Conservation (phyloP, 2,113 vertebrate species). For the Burhinus oedicnemus region DNA sequence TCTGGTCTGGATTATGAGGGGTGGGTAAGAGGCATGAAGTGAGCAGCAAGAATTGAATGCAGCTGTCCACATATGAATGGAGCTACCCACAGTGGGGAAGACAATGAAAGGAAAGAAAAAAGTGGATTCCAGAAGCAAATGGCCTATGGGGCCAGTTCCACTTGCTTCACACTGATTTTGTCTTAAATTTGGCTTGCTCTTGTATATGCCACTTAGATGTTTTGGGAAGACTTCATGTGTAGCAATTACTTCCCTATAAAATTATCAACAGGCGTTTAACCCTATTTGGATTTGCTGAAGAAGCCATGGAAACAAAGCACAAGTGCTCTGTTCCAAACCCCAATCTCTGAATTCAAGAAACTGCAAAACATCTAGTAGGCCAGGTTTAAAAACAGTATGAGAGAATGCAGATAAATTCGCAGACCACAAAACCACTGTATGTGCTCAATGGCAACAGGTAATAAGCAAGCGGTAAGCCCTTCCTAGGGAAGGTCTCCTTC, state of each 20-base stretch:
- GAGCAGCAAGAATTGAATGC: conserved; percentile 53
- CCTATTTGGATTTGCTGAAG: not conserved
- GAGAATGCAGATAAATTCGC: not conserved
- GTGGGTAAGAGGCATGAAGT: conserved; percentile 60
- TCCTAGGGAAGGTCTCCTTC: not conserved
- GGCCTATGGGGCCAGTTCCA: conserved; percentile 39
- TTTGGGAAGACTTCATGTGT: conserved; percentile 36
- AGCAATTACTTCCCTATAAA: conserved; percentile 59
- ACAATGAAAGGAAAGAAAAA: conserved; percentile 49
- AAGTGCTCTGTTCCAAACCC: not conserved
- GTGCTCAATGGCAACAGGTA: not conserved
- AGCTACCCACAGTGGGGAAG: conserved; percentile 43
- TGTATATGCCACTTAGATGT: conserved; percentile 20
- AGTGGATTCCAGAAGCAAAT: conserved; percentile 58
- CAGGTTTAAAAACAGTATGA: not conserved
- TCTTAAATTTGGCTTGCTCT: conserved; percentile 28
- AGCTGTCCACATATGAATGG: conserved; percentile 47
- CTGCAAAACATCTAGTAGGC: not conserved
- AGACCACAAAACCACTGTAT: not conserved
- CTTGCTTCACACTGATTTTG: conserved; percentile 56
- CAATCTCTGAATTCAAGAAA: not conserved
- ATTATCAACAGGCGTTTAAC: conserved; percentile 47
- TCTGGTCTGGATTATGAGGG: conserved; percentile 50
- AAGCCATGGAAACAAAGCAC: conserved; percentile 11
- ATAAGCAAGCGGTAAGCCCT: not conserved